These are phyloP conservation scores for Platycheirus albimanus DNA, from an alignment of 2,888 invertebrate species.

Conservation along the genomic window DNA sequence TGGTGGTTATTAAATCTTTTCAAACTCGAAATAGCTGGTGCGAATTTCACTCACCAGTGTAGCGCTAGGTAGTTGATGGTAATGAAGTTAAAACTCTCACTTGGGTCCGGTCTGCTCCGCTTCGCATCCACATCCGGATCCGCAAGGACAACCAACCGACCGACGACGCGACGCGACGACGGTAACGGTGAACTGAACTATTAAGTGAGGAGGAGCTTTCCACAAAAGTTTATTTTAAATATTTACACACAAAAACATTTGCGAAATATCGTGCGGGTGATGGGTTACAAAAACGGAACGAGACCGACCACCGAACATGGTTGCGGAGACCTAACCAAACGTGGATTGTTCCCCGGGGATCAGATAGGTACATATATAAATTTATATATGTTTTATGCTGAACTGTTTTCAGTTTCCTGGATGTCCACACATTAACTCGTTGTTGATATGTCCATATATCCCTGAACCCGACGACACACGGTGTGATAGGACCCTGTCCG, in stretches of 20 bases:
- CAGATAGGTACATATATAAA: neutral
- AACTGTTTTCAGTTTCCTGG: conserved; percentile 28
- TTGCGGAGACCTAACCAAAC: neutral
- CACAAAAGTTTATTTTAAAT: conserved; percentile 69
- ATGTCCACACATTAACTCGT: conserved; percentile 33
- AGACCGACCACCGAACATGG: neutral
- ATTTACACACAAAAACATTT: conserved; percentile 68
- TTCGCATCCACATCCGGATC: no score
- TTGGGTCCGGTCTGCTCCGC: conserved; percentile 42
- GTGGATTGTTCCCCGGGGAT: conserved; percentile 21
- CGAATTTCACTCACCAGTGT: conserved; percentile 63
- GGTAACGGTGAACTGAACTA: no score
- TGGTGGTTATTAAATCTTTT: conserved; percentile 69
- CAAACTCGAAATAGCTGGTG: conserved; percentile 61
- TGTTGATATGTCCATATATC: conserved; percentile 16
- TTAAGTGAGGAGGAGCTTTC: conserved; percentile 5
- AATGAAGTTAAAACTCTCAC: conserved; percentile 73
- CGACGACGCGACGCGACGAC: neutral
- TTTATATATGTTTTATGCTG: no score
- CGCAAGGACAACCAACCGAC: no score
- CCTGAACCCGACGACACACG: conserved; percentile 20
- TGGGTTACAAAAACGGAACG: neutral
- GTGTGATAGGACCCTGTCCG: neutral
- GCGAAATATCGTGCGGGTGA: conserved; percentile 37
- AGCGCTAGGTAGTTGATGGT: conserved; percentile 16